phyloP scores from a whole-genome alignment of 2,888 invertebrate genomes.

The Nomada goodeniana region DNA sequence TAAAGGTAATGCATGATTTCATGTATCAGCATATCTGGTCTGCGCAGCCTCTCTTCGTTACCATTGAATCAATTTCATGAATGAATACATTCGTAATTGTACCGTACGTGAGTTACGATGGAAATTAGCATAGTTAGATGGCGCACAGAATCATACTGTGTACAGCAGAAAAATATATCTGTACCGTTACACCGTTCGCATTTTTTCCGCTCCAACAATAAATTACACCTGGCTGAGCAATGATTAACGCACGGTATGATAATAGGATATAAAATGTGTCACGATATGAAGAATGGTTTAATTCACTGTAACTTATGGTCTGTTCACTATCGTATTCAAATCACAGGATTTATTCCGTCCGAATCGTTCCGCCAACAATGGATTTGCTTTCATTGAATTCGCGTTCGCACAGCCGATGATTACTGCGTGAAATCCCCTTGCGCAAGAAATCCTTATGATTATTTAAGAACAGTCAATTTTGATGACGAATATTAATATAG shows the following conservation, averaged over 20 bases:
- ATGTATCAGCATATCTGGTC: slow-evolving; percentile 1
- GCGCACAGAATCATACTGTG: background rate
- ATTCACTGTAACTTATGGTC: slow-evolving; percentile 31
- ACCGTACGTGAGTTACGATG: slow-evolving; percentile 32
- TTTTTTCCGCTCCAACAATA: slow-evolving; percentile 39
- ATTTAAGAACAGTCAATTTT: background rate
- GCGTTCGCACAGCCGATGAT: background rate
- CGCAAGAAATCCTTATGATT: background rate
- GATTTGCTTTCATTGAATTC: slow-evolving; percentile 15
- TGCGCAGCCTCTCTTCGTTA: background rate
- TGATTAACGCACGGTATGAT: slow-evolving; percentile 45
- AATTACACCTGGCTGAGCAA: slow-evolving; percentile 38
- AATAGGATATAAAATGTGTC: slow-evolving; percentile 44
- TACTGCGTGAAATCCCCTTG: background rate
- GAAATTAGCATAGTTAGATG: slow-evolving; percentile 42
- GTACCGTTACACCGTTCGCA: slow-evolving; percentile 30
- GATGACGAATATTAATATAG: background rate
- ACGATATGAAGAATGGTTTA: slow-evolving; percentile 52
- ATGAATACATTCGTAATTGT: slow-evolving; percentile 41
- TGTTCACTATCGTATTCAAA: slow-evolving; percentile 26
- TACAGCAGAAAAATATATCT: background rate
- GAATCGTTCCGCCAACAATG: slow-evolving; percentile 30
- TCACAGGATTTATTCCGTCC: slow-evolving; percentile 25
- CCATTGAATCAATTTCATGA: slow-evolving; percentile 34
- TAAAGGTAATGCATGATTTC: background rate